Conservation (phyloP, 2,888 invertebrate genomes). For the Phorcus lineatus region DNA sequence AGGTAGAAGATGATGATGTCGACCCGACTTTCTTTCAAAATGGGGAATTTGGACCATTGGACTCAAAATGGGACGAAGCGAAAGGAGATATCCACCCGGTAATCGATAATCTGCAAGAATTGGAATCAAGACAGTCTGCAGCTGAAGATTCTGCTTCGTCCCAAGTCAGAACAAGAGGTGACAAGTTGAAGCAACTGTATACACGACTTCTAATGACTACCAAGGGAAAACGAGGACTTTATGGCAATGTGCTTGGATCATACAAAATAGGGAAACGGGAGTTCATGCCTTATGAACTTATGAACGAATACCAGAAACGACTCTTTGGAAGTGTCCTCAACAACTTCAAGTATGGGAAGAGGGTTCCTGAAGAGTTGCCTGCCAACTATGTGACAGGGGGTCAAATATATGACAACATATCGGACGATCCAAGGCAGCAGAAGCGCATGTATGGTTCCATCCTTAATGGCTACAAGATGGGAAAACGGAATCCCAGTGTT, state of each 20-base stretch:
- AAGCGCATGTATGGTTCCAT: neutral
- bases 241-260: slow-evolving; percentile 19
- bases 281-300: neutral
- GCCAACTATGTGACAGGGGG: slow-evolving; percentile 10
- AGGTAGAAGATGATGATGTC: too few relatives aligned
- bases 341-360: neutral
- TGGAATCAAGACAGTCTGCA: too few relatives aligned
- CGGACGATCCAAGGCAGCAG: neutral
- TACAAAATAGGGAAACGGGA: slow-evolving; percentile 32
- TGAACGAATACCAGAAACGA: slow-evolving; percentile 10
- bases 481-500: neutral
- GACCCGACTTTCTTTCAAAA: too few relatives aligned
- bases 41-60: too few relatives aligned
- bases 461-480: neutral
- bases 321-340: slow-evolving; percentile 1
- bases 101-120: too few relatives aligned
- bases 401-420: slow-evolving; percentile 6
- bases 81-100: too few relatives aligned
- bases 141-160: too few relatives aligned
- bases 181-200: neutral
- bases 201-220: neutral
- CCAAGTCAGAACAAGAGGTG: neutral
- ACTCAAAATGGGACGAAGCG: too few relatives aligned
- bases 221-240: neutral
- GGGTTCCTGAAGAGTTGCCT: slow-evolving; percentile 5